Evolutionary conservation across 2,888 invertebrate species (phyloP).

Genomic region (Agapostemon virescens): DNA sequence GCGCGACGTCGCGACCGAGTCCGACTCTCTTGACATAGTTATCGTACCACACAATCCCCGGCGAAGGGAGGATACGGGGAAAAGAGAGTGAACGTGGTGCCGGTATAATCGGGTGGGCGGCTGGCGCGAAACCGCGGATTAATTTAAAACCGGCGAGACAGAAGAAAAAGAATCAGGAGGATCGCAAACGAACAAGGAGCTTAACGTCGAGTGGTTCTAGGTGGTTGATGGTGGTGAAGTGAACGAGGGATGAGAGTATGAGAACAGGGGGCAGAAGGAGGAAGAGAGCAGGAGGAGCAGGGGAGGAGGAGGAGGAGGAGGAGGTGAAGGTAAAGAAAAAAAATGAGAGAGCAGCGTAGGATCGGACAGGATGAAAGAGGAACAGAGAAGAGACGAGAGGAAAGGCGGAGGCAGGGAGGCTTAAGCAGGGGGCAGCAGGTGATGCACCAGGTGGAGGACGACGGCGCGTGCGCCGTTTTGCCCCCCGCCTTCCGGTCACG

Average conservation of each 20-base stretch:
- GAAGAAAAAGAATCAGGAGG: constrained; percentile 52
- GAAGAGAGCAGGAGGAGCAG: constrained; percentile 20
- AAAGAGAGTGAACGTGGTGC: background rate
- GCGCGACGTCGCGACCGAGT: background rate
- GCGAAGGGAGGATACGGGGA: background rate
- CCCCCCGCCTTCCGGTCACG: constrained; percentile 76
- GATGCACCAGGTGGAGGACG: constrained; percentile 79
- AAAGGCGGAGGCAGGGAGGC: constrained; percentile 65
- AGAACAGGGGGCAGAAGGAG: constrained; percentile 27
- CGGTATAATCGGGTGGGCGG: constrained; percentile 24
- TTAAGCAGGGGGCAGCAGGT: constrained; percentile 79
- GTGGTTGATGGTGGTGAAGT: constrained; percentile 57
- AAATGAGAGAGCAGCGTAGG: constrained; percentile 39
- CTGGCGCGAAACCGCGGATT: constrained; percentile 44
- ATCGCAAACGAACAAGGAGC: constrained; percentile 57
- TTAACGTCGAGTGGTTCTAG: constrained; percentile 53
- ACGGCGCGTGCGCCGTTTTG: constrained; percentile 76
- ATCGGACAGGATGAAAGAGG: constrained; percentile 39
- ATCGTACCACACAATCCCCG: no score
- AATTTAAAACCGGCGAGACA: constrained; percentile 49
- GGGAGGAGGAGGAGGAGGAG: constrained; percentile 20
- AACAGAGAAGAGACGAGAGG: constrained; percentile 56
- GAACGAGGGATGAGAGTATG: constrained; percentile 40
- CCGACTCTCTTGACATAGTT: constrained; percentile 33
- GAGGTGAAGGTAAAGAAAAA: constrained; percentile 40